phyloP scores from a whole-genome alignment of 1,140 invertebrate species.

The Aporrectodea caliginosa region DNA sequence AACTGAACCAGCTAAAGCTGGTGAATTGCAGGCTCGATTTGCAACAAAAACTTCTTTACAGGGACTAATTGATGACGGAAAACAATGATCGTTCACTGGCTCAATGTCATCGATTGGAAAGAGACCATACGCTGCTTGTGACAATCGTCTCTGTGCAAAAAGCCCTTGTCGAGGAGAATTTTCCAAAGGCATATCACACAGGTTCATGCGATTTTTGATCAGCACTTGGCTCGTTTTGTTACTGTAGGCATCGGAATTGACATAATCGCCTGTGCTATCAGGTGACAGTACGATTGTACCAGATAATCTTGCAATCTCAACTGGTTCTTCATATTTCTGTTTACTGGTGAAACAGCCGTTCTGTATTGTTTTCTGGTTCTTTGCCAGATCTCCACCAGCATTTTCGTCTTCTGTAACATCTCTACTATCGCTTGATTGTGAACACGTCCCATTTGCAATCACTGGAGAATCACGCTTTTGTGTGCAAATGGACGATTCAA shows the following conservation, averaged over 20 bases:
- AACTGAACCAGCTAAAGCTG: background rate
- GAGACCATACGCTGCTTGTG: background rate
- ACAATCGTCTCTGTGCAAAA: background rate
- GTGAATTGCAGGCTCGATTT: background rate
- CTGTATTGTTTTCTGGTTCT: background rate
- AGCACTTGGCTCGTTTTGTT: background rate
- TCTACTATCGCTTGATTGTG: no score
- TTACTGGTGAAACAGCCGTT: background rate
- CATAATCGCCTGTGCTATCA: background rate
- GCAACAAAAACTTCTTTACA: no score
- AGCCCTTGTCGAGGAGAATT: background rate
- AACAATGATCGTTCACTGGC: background rate
- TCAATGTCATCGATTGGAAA: background rate
- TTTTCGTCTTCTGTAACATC: no score
- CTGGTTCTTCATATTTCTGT: background rate
- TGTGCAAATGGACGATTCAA: background rate
- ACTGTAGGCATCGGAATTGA: background rate
- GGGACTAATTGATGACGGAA: no score
- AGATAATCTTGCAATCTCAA: background rate
- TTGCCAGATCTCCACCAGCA: background rate
- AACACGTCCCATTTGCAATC: background rate
- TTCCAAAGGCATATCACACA: background rate
- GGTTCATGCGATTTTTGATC: background rate
- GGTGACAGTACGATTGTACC: no score
- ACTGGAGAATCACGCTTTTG: background rate